A percentile compares a stretch with the other conserved stretches of the same genome.
Conservation (phyloP, 2,113 vertebrate genomes). For the Colinus virginianus region DNA sequence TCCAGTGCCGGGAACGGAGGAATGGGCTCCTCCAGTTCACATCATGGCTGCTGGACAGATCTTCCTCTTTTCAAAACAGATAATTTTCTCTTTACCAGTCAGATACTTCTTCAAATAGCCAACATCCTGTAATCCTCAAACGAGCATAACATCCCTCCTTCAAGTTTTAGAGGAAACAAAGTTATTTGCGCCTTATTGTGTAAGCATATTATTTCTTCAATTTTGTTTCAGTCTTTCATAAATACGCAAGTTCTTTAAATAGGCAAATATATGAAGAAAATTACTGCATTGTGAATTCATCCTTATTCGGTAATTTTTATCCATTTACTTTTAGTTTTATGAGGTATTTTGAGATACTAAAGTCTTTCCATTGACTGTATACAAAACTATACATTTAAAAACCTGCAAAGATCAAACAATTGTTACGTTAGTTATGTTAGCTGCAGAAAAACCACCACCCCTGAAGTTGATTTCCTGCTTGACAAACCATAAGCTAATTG, state of each 20-base stretch:
- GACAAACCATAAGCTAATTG: constrained; percentile 68
- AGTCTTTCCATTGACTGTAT: neutral
- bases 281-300: neutral
- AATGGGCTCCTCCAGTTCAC: neutral
- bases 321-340: neutral
- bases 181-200: neutral
- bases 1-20: neutral
- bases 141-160: neutral
- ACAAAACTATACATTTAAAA: constrained; percentile 46
- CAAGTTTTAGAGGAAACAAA: neutral
- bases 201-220: neutral
- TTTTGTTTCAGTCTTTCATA: neutral
- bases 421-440: constrained; percentile 60
- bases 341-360: neutral
- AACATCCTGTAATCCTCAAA: neutral
- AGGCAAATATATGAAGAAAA: neutral
- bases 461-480: constrained; percentile 78
- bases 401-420: constrained; percentile 69
- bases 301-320: neutral
- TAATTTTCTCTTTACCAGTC: neutral
- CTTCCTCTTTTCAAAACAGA: neutral
- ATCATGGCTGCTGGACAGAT: neutral
- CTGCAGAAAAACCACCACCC: constrained; percentile 72
- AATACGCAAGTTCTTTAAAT: neutral
- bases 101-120: neutral